Percentiles rank a stretch among this genome's conserved stretches.
phyloP scores from a whole-genome alignment of 2,797 vertebrate species.

The Sebastes vulpes region DNA sequence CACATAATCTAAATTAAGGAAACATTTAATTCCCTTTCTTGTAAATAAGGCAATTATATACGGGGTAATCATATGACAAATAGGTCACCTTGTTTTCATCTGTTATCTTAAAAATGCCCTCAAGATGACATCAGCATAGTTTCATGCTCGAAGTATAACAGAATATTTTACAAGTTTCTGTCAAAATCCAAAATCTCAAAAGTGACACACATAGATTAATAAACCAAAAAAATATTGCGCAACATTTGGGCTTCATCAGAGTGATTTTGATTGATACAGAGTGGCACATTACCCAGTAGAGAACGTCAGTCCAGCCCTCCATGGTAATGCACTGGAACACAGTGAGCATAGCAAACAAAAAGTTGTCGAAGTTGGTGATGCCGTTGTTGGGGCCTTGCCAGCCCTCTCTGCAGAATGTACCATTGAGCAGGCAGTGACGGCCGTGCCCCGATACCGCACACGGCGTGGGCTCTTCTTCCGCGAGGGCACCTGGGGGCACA shows the following conservation, averaged over 20 bases:
- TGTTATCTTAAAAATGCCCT: background rate
- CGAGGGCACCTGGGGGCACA: conserved; percentile 85
- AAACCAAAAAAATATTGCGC: background rate
- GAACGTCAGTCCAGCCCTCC: conserved; percentile 99
- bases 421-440: conserved; percentile 91
- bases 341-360: conserved; percentile 98
- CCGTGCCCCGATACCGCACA: conserved; percentile 96
- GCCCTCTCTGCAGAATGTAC: conserved; percentile 92
- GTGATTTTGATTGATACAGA: background rate
- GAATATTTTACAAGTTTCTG: background rate
- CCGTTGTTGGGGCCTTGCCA: conserved; percentile 98
- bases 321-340: conserved; percentile 99
- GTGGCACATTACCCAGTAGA: conserved; percentile 94
- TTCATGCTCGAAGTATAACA: background rate
- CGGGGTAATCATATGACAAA: background rate
- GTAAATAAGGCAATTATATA: background rate
- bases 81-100: background rate
- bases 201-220: background rate
- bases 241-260: background rate
- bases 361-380: conserved; percentile 99
- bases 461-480: conserved; percentile 94
- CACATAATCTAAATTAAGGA: background rate
- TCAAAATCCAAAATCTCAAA: background rate
- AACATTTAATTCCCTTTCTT: background rate
- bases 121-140: background rate